A percentile compares a stretch with the other conserved stretches of the same genome.
These are phyloP conservation scores for Lagopus muta DNA, from an alignment of 2,113 vertebrate genomes.

Conservation along the genomic window DNA sequence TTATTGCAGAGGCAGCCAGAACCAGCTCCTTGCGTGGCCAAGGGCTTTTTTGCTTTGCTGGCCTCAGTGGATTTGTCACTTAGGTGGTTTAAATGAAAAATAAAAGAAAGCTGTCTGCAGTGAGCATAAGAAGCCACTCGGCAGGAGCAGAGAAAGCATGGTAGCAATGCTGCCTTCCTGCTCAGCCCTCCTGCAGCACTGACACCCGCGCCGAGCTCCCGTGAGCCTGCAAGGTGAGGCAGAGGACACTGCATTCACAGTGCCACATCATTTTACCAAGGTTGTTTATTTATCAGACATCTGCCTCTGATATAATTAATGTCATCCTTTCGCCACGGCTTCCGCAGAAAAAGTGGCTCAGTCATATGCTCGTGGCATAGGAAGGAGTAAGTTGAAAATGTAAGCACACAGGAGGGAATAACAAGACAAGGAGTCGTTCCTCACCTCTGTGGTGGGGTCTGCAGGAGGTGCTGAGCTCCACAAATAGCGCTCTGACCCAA, in stretches of 20 bases:
- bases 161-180: background rate
- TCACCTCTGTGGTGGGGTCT: accelerated
- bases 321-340: background rate
- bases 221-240: background rate
- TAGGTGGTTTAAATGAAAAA: background rate
- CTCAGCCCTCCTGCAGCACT: background rate
- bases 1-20: background rate
- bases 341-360: background rate
- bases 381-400: background rate
- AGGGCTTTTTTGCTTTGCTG: background rate
- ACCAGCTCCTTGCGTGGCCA: background rate
- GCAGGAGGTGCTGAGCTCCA: background rate
- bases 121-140: background rate
- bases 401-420: accelerated
- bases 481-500: accelerated
- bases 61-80: background rate
- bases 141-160: accelerated
- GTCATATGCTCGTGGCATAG: accelerated
- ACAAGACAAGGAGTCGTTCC: accelerated
- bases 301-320: background rate
- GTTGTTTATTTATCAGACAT: slow-evolving; percentile 29
- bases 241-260: background rate
- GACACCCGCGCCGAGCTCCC: accelerated
- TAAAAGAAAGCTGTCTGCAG: background rate
- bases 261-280: background rate